Base-by-base conservation (phyloP, 2,888 invertebrate genomes). In the Phyto melanocephala region DNA sequence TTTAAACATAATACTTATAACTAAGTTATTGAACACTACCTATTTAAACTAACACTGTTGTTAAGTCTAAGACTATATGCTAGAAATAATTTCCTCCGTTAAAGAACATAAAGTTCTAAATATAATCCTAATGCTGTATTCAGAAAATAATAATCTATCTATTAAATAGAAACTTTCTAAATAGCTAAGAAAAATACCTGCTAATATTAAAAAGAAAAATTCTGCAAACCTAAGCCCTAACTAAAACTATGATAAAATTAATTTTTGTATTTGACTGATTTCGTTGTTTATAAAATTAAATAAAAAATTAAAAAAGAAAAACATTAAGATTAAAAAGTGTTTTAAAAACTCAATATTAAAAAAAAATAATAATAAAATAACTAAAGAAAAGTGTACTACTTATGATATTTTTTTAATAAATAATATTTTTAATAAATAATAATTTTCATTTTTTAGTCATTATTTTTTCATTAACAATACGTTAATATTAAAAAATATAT, bases 241-340 rank as follows among this genome's bases (percentile, higher is more conserved):
- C 42, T 54, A 65, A 65, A 47, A 45, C 37, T 45, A 45, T 35
- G 52, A 47, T 13, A 54, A 28, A 42, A 52, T 28, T 62, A 54
- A 35, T 33, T 20, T 50, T 28, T 24, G 40, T 52, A 22, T 65
- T 67, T 58, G 40, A 67, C 60, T 79, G 67, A 50, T 40, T 60
- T 60, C 8, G 37, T 60, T 60, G 45, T 82, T 50, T 35, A 17
- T 3, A 54, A 52, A 67, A 45, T 35, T n/a, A n/a, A n/a, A n/a
- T n/a, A n/a, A n/a, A n/a, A n/a, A n/a, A n/a, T n/a, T n/a, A n/a
- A n/a, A n/a, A 52, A 75, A 52, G 15, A 2, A 35, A 56, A 20
- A 13, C 35, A 10, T 58, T 15, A 20, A 15, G 17, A 28, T 35
- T 0, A 52, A 47, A 62, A 54, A 35, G 8, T 63, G 47, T 56